phyloP scores from a whole-genome alignment of 2,888 invertebrate species.

The Blastobasis lacticolella region DNA sequence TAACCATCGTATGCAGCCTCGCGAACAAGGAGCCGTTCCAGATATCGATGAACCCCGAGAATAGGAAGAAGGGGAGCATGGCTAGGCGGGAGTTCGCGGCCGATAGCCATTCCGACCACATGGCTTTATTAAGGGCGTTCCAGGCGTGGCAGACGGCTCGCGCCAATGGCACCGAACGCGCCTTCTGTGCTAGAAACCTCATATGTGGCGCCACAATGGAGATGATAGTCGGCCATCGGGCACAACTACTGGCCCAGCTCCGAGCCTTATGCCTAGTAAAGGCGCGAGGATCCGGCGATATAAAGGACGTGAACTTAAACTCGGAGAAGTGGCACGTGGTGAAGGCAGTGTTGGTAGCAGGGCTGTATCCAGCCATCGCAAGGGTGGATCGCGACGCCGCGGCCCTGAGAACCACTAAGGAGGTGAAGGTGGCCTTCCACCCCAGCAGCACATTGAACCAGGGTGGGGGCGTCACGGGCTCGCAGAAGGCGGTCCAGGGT shows the following conservation, averaged over 20 bases:
- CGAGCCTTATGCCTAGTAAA: conserved; percentile 83
- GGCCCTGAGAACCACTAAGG: conserved; percentile 78
- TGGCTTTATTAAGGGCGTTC: conserved; percentile 87
- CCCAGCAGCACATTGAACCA: conserved; percentile 77
- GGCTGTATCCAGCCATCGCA: conserved; percentile 92
- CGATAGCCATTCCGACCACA: conserved; percentile 90
- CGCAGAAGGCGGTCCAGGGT: conserved; percentile 43
- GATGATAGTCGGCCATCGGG: conserved; percentile 88
- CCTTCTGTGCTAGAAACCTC: conserved; percentile 84
- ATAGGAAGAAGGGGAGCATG: conserved; percentile 76
- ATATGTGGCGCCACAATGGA: conserved; percentile 90
- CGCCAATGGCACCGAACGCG: conserved; percentile 76
- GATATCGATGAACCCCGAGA: conserved; percentile 81
- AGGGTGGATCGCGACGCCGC: conserved; percentile 78
- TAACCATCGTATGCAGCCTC: conserved; percentile 91
- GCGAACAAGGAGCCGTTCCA: conserved; percentile 86
- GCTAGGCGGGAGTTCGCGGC: conserved; percentile 81
- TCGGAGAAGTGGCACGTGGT: conserved; percentile 92
- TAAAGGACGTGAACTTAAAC: conserved; percentile 82
- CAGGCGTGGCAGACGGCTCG: conserved; percentile 76
- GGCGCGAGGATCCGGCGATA: conserved; percentile 73
- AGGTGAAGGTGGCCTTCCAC: conserved; percentile 68
- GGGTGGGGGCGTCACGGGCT: conserved; percentile 61
- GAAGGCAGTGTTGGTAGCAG: conserved; percentile 90
- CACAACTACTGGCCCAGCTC: conserved; percentile 88